Evolutionary conservation across 2,113 vertebrate genomes (phyloP).

Genomic region (Lanius collurio): DNA sequence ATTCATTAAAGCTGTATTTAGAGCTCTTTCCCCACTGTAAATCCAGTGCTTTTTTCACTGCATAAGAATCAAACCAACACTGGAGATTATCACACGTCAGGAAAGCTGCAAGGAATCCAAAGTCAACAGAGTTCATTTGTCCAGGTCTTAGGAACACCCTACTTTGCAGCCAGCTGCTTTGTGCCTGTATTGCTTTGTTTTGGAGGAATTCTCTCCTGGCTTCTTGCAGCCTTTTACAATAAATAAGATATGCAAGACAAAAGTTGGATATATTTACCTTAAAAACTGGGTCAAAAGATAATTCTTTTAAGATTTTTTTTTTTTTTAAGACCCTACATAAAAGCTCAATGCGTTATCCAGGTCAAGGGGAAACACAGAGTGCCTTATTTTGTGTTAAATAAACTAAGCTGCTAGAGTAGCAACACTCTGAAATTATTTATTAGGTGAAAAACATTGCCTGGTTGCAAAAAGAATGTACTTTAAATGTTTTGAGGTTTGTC

Average conservation of each 20-base stretch:
- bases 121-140: neutral
- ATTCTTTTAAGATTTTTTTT: neutral
- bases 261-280: neutral
- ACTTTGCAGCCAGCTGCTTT: neutral
- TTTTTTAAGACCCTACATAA: neutral
- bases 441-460: neutral
- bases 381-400: neutral
- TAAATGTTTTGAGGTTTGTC: neutral
- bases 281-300: slow-evolving; percentile 2
- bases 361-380: neutral
- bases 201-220: neutral
- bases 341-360: neutral
- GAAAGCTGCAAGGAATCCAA: neutral
- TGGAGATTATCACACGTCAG: neutral
- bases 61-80: neutral
- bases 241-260: neutral
- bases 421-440: slow-evolving; percentile 5
- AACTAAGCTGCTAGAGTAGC: neutral
- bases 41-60: neutral
- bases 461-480: neutral
- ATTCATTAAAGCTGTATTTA: neutral
- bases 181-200: neutral
- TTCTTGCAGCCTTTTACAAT: neutral
- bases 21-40: neutral
- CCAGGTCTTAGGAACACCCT: neutral